A percentile compares a stretch with the other conserved stretches of the same genome.
Evolutionary conservation across 2,113 vertebrate genomes (phyloP).

Genomic region (Lota lota): DNA sequence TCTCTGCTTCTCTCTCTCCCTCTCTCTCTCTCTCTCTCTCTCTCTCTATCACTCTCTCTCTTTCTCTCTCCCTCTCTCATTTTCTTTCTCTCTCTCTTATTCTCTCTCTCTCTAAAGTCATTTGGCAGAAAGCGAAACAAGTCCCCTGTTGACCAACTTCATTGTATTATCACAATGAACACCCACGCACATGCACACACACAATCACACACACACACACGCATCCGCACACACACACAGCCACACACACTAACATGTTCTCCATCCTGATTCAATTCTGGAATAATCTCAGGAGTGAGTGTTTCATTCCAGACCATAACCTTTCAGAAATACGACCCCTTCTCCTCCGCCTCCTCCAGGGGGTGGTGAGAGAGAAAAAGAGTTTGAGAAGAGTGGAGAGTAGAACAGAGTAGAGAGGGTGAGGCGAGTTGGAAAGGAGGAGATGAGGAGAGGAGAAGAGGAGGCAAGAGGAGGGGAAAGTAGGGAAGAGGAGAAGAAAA

Average conservation of each 20-base stretch:
- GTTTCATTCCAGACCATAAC: constrained; percentile 22
- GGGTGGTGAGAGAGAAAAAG: no score
- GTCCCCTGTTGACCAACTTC: constrained; percentile 43
- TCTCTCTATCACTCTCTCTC: constrained; percentile 15
- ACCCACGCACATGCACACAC: constrained; percentile 12
- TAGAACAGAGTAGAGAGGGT: no score
- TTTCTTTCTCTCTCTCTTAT: constrained; percentile 31
- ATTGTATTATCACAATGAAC: background rate
- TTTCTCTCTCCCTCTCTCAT: constrained; percentile 24
- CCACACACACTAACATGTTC: no score
- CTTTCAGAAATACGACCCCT: constrained; percentile 4
- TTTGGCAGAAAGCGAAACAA: constrained; percentile 68
- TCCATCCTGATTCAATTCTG: constrained; percentile 3
- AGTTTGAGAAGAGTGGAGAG: no score
- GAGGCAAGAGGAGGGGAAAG: no score
- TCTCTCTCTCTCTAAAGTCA: constrained; percentile 41
- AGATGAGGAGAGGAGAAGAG: no score
- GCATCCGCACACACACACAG: no score
- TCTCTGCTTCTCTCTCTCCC: constrained; percentile 21
- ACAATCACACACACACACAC: constrained; percentile 10
- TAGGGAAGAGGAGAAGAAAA: no score
- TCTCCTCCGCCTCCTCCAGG: no score
- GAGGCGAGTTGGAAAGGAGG: no score
- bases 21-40: background rate
- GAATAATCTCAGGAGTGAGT: background rate